A percentile compares a stretch with the other conserved stretches of the same genome.
These are phyloP conservation scores for Euthynnus affinis DNA, from an alignment of 2,797 vertebrate genomes.

Conservation along the genomic window DNA sequence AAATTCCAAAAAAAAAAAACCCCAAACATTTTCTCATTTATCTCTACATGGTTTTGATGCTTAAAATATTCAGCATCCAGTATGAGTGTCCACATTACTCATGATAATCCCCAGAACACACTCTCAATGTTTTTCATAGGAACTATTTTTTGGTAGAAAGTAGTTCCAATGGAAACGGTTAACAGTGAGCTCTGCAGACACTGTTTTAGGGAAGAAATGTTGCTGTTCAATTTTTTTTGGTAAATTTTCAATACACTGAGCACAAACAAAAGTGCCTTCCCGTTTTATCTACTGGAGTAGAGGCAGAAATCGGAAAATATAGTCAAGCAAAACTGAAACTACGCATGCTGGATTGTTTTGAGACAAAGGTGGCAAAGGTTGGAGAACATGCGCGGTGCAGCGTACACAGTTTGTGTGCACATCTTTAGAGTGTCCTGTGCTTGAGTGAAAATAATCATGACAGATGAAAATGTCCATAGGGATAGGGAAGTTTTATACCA, in stretches of 20 bases:
- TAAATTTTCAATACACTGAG: not conserved
- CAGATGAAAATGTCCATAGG: too few relatives aligned
- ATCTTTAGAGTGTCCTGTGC: too few relatives aligned
- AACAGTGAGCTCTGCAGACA: not conserved
- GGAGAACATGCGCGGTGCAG: too few relatives aligned
- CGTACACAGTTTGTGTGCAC: too few relatives aligned
- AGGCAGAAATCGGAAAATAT: not conserved
- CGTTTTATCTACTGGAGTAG: not conserved
- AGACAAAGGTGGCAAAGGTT: too few relatives aligned
- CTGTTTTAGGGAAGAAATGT: not conserved
- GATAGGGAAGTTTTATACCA: too few relatives aligned
- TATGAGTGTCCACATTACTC: too few relatives aligned
- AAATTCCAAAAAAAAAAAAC: not conserved
- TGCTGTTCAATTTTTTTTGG: not conserved
- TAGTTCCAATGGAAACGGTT: not conserved
- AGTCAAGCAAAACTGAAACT: not conserved
- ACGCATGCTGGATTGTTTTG: not conserved
- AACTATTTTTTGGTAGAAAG: not conserved
- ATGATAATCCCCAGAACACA: too few relatives aligned
- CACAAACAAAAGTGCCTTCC: not conserved
- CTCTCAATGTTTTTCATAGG: not conserved
- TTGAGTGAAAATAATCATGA: too few relatives aligned
- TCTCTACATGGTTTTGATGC: too few relatives aligned
- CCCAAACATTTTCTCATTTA: too few relatives aligned
- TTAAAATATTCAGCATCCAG: too few relatives aligned